Evolutionary conservation across 1,140 invertebrate genomes (phyloP).

Genomic region (Pachypeltis micranthus): DNA sequence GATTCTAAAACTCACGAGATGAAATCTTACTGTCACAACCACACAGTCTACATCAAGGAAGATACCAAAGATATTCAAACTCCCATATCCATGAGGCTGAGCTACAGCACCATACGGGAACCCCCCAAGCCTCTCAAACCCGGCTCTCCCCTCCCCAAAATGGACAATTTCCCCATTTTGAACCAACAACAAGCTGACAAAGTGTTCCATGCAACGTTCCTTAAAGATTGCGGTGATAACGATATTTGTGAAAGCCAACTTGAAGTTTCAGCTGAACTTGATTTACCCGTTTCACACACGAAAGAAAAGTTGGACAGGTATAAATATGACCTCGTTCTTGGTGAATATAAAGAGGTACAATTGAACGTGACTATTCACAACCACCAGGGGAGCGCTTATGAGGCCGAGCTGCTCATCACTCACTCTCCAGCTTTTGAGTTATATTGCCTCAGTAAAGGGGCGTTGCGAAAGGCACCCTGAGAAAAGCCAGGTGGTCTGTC

Average conservation of each 20-base stretch:
- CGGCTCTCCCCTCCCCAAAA: conserved; percentile 49
- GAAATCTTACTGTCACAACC: conserved; percentile 49
- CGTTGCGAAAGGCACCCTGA: not conserved
- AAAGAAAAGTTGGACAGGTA: not conserved
- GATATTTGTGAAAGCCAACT: conserved; percentile 81
- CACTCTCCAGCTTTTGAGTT: conserved; percentile 68
- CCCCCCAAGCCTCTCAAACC: conserved; percentile 43
- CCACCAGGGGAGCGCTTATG: conserved; percentile 77
- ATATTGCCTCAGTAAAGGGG: conserved; percentile 50
- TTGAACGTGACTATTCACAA: conserved; percentile 67
- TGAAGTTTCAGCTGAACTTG: conserved; percentile 50
- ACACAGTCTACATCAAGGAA: conserved; percentile 72
- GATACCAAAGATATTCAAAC: conserved; percentile 73
- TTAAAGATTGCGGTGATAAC: conserved; percentile 85
- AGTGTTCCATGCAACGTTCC: conserved; percentile 72
- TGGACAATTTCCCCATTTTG: conserved; percentile 72
- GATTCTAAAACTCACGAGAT: conserved; percentile 24
- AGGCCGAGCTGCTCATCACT: conserved; percentile 66
- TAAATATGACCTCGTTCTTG: conserved; percentile 46
- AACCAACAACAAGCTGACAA: conserved; percentile 75
- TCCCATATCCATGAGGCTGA: conserved; percentile 71
- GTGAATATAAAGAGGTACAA: conserved; percentile 60
- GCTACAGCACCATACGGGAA: conserved; percentile 64
- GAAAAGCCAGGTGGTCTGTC: conserved; percentile 52
- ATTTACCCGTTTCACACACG: conserved; percentile 37